phyloP scores from a whole-genome alignment of 2,113 vertebrate genomes.

The Xenopus tropicalis region UCB_Xtro_10.0 CM004443.2:124680001-124680500 shows the following conservation, averaged over 20 bases:
- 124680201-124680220: slow-evolving; percentile 34
- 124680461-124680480: too few species aligned
- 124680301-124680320: too few species aligned
- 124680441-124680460: too few species aligned
- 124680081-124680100: slow-evolving; percentile 35
- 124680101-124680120: slow-evolving; percentile 46
- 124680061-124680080: slow-evolving; percentile 28
- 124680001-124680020: rapidly evolving
- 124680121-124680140: slow-evolving; percentile 48
- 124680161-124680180: slow-evolving; percentile 58
- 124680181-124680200: slow-evolving; percentile 37
- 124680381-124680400: too few species aligned
- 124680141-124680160: slow-evolving; percentile 51
- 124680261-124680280: not conserved
- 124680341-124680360: too few species aligned
- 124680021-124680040: slow-evolving; percentile 32
- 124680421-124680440: too few species aligned
- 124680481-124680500: too few species aligned
- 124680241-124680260: not conserved
- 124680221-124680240: not conserved
- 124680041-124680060: slow-evolving; percentile 6
- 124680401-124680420: too few species aligned
- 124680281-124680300: too few species aligned
- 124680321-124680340: too few species aligned
- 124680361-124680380: too few species aligned